Conservation (phyloP, 2,113 vertebrate genomes). For the Balaeniceps rex region DNA sequence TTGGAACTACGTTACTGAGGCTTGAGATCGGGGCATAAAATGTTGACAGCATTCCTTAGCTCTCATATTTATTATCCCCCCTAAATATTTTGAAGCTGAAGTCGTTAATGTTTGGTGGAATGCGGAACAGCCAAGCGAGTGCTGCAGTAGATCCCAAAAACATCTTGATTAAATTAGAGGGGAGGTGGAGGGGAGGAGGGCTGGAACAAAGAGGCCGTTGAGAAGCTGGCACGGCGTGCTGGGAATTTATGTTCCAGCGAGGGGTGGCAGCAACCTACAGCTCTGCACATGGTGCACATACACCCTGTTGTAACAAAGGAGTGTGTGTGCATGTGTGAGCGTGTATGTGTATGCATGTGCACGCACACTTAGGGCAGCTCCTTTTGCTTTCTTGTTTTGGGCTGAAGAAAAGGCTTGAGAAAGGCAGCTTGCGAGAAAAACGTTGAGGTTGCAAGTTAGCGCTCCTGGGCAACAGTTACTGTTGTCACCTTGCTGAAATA, state of each 20-base stretch:
- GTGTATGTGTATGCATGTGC: not conserved
- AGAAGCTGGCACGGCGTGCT: conserved; percentile 29
- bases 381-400: not conserved
- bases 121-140: conserved; percentile 50
- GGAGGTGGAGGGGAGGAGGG: conserved; percentile 49
- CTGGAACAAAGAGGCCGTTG: conserved; percentile 71
- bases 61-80: not conserved
- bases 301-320: conserved; percentile 25
- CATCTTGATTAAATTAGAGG: conserved; percentile 76
- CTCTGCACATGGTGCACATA: conserved; percentile 15
- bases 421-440: not conserved
- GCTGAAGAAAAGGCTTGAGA: not conserved
- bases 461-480: not conserved
- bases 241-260: conserved; percentile 61
- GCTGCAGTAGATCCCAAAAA: conserved; percentile 42
- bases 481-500: not conserved
- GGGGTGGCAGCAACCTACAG: conserved; percentile 63
- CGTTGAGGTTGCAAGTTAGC: no score
- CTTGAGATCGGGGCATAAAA: not conserved
- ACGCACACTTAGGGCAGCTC: not conserved
- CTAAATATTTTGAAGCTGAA: conserved; percentile 57
- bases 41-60: conserved; percentile 14
- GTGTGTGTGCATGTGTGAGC: not conserved
- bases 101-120: conserved; percentile 57
- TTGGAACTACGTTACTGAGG: not conserved